Evolutionary conservation across 1,140 invertebrate species (phyloP), one percentile per base, ranked within the genome.

Genomic region (Tetraneura akinire): DNA sequence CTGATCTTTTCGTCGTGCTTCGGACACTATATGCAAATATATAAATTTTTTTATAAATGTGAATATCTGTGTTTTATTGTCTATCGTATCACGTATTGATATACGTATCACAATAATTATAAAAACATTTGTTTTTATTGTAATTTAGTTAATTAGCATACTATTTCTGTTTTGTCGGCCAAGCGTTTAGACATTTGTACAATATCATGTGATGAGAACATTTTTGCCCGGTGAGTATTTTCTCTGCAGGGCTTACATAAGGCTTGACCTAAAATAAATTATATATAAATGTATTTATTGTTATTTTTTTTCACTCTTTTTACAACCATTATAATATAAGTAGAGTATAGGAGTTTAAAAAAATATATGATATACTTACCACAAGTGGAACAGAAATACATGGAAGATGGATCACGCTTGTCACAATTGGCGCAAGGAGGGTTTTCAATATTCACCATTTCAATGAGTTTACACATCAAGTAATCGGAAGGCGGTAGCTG

Each of bases 171-270:
- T 16, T 88, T 89, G 82, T 92, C 91, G 82, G 90, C 90, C 4
- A 88, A 86, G 82, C 90, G 90, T 83, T 91, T 91, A 14, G 90
- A 90, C 88, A 92, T 91, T 82, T 90, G 90, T 10, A 92, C 88
- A 13, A 92, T 89, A 66, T 92, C 91, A 84, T 92, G 91, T 26
- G 88, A 86, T 1, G 91, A 90, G 84, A 92, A 92, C 91, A 92
- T 92, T 84, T 91, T 91, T 1, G 91, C 91, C 42, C 90, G 86
- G 82, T 92, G 91, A 4, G 91, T 92, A 82, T 91, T 90, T 82
- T 92, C 91, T 64, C 91, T 85, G 83, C 91, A 92, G 82, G 89
- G 87, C 18, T 87, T 88, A 85, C 91, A 92, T 23, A 92, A 84
- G 16, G 90, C 90, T 87, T 92, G 91, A 78, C 91, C 91, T 92